Conservation (phyloP, 2,113 vertebrate genomes). For the Heptranchias perlo region DNA sequence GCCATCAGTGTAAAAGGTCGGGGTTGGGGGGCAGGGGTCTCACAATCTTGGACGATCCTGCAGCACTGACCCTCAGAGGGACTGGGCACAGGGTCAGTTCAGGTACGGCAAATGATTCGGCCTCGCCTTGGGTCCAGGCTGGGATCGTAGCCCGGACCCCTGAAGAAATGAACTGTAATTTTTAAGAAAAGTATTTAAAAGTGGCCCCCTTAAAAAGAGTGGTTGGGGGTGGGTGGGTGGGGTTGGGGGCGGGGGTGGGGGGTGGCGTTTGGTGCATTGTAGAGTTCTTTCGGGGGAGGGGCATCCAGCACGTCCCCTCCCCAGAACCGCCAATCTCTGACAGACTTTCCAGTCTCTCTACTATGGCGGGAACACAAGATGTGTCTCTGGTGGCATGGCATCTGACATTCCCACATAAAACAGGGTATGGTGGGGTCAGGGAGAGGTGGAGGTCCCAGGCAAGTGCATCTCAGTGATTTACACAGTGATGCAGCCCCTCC, state of each 20-base stretch:
- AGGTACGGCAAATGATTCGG: background rate
- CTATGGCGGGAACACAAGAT: background rate
- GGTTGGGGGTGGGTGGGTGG: no score
- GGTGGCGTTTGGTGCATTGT: background rate
- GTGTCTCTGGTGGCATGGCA: no score
- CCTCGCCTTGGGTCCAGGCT: background rate
- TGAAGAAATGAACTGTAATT: background rate
- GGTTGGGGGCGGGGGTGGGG: no score
- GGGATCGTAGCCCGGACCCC: background rate
- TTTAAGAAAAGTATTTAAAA: background rate
- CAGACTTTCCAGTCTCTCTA: background rate
- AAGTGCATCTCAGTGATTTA: background rate
- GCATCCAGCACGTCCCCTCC: background rate
- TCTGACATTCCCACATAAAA: no score
- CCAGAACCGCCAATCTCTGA: background rate
- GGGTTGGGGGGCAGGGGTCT: no score
- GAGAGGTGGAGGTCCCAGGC: no score
- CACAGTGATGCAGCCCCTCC: background rate
- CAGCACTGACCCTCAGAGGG: background rate
- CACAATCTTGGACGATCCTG: background rate
- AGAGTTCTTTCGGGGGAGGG: background rate
- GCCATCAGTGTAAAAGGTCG: background rate
- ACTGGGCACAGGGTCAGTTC: no score
- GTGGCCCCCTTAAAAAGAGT: no score
- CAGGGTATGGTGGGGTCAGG: no score